Evolutionary conservation across 53 echinoderm and acorn worm genomes (phyloP), one percentile per base, ranked within the genome.

Genomic region (Henricia sp.): DNA sequence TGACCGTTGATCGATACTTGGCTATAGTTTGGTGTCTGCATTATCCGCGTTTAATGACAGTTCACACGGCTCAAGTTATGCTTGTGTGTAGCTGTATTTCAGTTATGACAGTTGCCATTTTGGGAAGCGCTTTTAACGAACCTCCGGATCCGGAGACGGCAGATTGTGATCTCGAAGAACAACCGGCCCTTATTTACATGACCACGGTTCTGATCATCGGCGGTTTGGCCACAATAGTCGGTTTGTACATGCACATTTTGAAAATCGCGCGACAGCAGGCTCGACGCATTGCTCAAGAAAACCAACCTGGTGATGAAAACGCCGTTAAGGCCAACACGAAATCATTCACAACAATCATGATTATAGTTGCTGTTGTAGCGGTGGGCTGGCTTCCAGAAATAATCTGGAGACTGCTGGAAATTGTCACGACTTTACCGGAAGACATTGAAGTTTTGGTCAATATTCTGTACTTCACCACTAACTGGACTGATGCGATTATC

Each of bases 191-290:
- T 2, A 23, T 3, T 1, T 0, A 29, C 5, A 2, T 5, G 3
- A 2, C 53, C 16, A 19, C 35, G 3, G 35, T 52, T 10, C 20
- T 72, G 3, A 25, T 48, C n/a, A 1, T 53, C 1, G 8, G 51
- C 32, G 72, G 51, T 3, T 0, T 72, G 0, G 0, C 35, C 0
- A 13, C 11, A 3, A 53, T 48, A 33, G 32, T 72, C 16, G 29
- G 33, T 14, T 3, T 72, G 72, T 72, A 72, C 20, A 12, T 52
- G 17, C 72, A 72, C 72, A 72, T 72, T 19, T 37, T 72, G 72
- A 53, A 52, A 9, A 72, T 72, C 9, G 72, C 72, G 4, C 28
- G 72, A 33, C 72, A 21, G n/a, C 72, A 72, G 53, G 72, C 72
- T 20, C 72, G 53, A n/a, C 72, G 72, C 1, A 36, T 72, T 11